Base-by-base conservation (phyloP, 2,113 vertebrate species). In the Macquaria australasica region DNA sequence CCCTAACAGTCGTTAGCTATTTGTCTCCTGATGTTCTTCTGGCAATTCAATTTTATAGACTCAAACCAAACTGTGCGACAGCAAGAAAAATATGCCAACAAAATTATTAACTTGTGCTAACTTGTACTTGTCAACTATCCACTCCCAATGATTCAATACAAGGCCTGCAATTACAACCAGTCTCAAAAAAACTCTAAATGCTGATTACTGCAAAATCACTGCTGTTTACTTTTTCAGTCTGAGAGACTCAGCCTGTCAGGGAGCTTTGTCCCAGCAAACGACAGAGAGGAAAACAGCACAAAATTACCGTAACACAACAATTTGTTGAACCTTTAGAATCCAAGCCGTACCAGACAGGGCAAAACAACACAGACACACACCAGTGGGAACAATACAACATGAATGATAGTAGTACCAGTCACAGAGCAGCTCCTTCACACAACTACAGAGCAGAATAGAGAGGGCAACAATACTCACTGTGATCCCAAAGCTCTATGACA, bases 401-500 rank as follows among this genome's bases (percentile, higher is more conserved):
- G 43, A 77, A 18, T 31, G 74, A 63, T 11, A 75, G 11, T 8
- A 41, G 86, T 81, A 28, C 81, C 76, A 83, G 79, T 81, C 79
- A 87, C 79, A 86, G 82, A 77, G 68, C 74, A 63, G 64, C 81
- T 45, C 79, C 62, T 79, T 79, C 70, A 83, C 53, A 45, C 8
- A 59, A 6, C 48, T 6, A 58, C 58, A 51, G 37, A 55, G 45
- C 64, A 74, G 45, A 77, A 48, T 37, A 63, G 60, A 62, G 25
- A 82, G 25, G 14, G 41, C 51, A 73, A 72, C 81, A 81, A 73
- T 81, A 91, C 92, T 93, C 41, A 93, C 92, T 69, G 83, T 79
- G 83, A 83, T 74, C 50, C 37, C 8, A 51, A 39, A 82, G 81
- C 81, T 53, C 70, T 68, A 11, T 20, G 25, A 67, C 67, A 25